Base-by-base conservation (phyloP, 2,113 vertebrate genomes). In the Sphyrna mokarran region DNA sequence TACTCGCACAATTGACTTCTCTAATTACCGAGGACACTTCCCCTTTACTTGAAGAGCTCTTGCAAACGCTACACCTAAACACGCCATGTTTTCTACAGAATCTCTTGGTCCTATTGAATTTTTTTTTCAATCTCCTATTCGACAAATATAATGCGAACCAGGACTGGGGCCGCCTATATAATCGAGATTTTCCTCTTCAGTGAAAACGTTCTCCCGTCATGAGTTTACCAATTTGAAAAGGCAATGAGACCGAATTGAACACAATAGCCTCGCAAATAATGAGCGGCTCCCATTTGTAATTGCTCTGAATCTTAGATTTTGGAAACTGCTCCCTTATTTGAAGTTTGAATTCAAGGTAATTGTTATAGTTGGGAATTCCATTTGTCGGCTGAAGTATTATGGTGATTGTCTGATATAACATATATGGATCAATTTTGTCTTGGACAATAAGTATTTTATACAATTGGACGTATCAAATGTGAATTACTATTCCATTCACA, bases 341-440 rank as follows among this genome's bases (percentile, higher is more conserved):
- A n/a, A 95, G 68, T 95, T 48, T 26, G 43, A 18, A 10, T 95
- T 95, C 94, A 76, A 95, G 37, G 22, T 94, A 72, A 43, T 72
- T 66, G 48, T 70, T 70, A 16, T 0, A 48, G 68, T 70, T 43
- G 13, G 66, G 43, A 89, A 37, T 95, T 95, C n/a, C 63, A 5
- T 69, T 0, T 69, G 20, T n/a, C n/a, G 63, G 40, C 29, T 72
- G 94, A 20, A 43, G 40, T 48, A 40, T 76, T 43, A 48, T 54
- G 40, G 69, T 54, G 76, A 76, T 72, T 95, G 40, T 11, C 68
- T 72, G 94, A 43, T 72, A 68, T 68, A 68, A 18, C 3, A 68
- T 20, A 22, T 40, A 69, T 22, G 26, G 43, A 95, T 48, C 37
- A 48, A 95, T 72, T 54, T 43, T 72, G 69, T 7, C 43, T 40